Evolutionary conservation across 2,113 vertebrate genomes (phyloP), one percentile per base, ranked within the genome.

Genomic region (Pteropus alecto): DNA sequence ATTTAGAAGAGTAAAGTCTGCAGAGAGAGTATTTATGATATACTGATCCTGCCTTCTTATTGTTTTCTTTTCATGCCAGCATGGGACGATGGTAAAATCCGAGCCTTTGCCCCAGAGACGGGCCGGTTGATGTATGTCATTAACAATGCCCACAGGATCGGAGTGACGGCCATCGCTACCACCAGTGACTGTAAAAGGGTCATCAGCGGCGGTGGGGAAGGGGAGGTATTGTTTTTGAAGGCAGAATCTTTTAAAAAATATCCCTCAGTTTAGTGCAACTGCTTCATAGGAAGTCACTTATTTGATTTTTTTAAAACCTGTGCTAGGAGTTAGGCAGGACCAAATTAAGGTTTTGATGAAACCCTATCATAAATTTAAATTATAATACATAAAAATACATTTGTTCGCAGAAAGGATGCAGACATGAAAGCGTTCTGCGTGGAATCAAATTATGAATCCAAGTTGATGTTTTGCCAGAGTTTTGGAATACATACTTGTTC

Each of bases 71-170:
- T 94, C 91, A 7, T 46, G 15, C 8, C 93, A 99, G 99, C 98
- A 0, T 99, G 99, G 99, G 98, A 99, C 3, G 99, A 99, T 1
- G 99, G 99, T 30, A 99, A 98, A 84, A 99, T 99, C 97, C 99
- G 99, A 0, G 98, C 99, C 90, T 99, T 99, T 67, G 98, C 97
- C 4, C 99, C 99, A 0, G 99, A 99, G 97, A 99, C 98, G 0
- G 99, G 99, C 14, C 98, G 79, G 5, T 96, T 98, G 68, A 95
- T 99, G 93, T 98, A 99, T 6, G 60, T 96, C 92, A 99, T 99
- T 74, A 96, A 98, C 90, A 97, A 98, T 0, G 99, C 99, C 12
- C 99, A 99, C 93, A 99, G 98, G 95, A 97, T 98, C 93, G 99
- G 99, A 0, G 99, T 99, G 95, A 99, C 99, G 0, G 99, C 99